A percentile compares a stretch with the other conserved stretches of the same genome.
phyloP scores from a whole-genome alignment of 1,140 invertebrate species.

The Ptiloglossa arizonensis region DNA sequence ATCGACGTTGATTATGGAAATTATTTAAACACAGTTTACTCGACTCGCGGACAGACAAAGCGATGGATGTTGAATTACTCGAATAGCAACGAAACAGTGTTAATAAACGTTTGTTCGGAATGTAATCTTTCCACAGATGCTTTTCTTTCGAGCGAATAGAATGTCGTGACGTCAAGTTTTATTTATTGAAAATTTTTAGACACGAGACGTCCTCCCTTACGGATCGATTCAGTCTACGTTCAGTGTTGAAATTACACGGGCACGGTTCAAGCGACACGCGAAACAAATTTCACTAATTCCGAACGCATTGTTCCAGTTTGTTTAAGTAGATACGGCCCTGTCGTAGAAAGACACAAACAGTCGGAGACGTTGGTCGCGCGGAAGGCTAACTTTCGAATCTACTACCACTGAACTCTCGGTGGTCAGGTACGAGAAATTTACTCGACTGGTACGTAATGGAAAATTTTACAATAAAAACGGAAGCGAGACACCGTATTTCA shows the following conservation, averaged over 20 bases:
- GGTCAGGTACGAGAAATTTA: conserved; percentile 72
- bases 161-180: too few species aligned
- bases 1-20: too few species aligned
- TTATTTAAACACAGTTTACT: too few species aligned
- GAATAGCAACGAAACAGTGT: too few species aligned
- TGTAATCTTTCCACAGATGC: too few species aligned
- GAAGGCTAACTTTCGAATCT: conserved; percentile 77
- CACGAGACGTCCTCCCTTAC: too few species aligned
- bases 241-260: conserved; percentile 9
- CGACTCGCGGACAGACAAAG: too few species aligned
- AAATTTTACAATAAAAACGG: conserved; percentile 65
- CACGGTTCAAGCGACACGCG: background rate
- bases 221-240: too few species aligned
- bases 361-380: conserved; percentile 58
- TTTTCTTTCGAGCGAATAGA: too few species aligned
- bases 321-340: conserved; percentile 61
- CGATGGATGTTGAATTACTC: too few species aligned
- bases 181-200: too few species aligned
- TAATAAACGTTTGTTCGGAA: too few species aligned
- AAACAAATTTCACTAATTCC: conserved; percentile 21
- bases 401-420: conserved; percentile 62
- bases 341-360: conserved; percentile 66
- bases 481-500: conserved; percentile 18
- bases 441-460: conserved; percentile 70
- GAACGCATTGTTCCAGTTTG: conserved; percentile 30